Percentiles rank a stretch among this genome's conserved stretches.
Evolutionary conservation across 2,113 vertebrate genomes (phyloP).

Genomic region (Strix aluco): DNA sequence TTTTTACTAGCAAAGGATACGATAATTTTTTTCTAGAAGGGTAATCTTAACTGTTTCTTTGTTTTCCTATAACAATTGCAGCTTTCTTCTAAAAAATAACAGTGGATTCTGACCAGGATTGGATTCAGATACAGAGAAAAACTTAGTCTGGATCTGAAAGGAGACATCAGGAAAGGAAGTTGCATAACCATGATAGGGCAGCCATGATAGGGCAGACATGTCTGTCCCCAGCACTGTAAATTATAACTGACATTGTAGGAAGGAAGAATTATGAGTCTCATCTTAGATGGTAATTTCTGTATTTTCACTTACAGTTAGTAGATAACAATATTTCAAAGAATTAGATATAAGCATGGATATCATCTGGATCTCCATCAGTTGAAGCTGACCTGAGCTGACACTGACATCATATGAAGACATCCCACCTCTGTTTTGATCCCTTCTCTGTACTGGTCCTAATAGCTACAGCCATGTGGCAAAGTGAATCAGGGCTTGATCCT

Average conservation of each 20-base stretch:
- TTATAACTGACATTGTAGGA: not conserved
- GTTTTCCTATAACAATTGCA: not conserved
- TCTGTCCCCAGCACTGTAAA: not conserved
- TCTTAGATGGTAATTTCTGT: not conserved
- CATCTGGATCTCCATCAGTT: not conserved
- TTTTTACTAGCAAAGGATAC: not conserved
- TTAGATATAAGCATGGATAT: not conserved
- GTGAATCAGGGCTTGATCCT: not conserved
- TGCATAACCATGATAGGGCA: not conserved
- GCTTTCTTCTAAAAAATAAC: not conserved
- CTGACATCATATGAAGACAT: not conserved
- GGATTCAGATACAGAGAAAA: not conserved
- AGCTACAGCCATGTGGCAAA: not conserved
- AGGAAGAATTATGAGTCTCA: not conserved
- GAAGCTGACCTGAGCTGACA: not conserved
- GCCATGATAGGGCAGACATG: not conserved
- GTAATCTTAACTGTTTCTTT: not conserved
- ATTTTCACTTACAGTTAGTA: not conserved
- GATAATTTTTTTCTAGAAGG: not conserved
- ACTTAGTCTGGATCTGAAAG: not conserved
- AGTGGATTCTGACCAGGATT: not conserved
- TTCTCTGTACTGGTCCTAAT: not conserved
- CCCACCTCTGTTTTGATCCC: not conserved
- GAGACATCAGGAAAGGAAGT: not conserved
- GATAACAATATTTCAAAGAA: not conserved